A percentile compares a stretch with the other conserved stretches of the same genome.
phyloP scores from a whole-genome alignment of 2,888 invertebrate species.

The Aricia artaxerxes region DNA sequence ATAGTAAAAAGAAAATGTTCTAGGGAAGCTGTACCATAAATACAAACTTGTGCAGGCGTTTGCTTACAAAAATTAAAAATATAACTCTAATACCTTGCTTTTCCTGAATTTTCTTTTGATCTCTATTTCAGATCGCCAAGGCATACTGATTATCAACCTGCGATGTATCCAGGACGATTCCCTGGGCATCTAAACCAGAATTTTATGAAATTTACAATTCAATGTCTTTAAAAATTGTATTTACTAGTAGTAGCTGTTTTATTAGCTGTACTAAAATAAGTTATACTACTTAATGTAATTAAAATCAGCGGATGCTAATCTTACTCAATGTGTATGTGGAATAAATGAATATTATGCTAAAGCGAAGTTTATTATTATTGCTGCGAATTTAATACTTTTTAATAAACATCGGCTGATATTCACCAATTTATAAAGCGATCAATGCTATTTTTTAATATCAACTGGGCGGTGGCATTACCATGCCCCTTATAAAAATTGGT shows the following conservation, averaged over 20 bases:
- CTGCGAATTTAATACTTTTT: background rate
- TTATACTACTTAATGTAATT: background rate
- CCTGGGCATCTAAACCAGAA: background rate
- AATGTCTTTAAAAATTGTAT: background rate
- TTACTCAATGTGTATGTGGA: background rate
- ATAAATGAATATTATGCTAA: background rate
- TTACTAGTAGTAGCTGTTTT: too few species aligned
- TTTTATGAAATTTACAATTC: background rate
- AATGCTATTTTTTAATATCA: background rate
- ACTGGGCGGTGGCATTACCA: background rate
- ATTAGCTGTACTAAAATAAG: too few species aligned
- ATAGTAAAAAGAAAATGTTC: too few species aligned
- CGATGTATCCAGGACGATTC: background rate
- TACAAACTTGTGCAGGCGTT: too few species aligned
- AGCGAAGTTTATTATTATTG: constrained; percentile 2
- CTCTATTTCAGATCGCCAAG: background rate
- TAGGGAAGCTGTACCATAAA: too few species aligned
- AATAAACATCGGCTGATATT: background rate
- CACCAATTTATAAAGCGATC: background rate
- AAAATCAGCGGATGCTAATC: background rate
- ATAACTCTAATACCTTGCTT: background rate
- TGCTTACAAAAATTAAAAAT: too few species aligned
- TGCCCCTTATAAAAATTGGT: background rate
- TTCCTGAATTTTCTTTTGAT: background rate
- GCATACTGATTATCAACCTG: background rate